Conservation (phyloP, 2,888 invertebrate species). For the Patella caerulea region DNA sequence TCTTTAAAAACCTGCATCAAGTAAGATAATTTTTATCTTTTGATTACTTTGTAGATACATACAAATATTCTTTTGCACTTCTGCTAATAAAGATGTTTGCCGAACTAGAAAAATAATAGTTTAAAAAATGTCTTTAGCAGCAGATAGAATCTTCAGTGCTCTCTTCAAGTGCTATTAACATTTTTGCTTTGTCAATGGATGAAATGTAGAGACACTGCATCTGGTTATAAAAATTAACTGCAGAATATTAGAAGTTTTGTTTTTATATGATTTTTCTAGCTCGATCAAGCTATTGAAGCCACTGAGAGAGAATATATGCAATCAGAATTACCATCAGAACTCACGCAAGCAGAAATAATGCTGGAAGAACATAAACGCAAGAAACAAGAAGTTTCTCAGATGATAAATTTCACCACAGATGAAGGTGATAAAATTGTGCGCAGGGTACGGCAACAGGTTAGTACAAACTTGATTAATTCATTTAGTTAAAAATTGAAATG, state of each 20-base stretch:
- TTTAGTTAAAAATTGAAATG: too few relatives aligned
- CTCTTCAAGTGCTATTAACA: too few relatives aligned
- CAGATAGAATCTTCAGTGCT: neutral
- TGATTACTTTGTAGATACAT: too few relatives aligned
- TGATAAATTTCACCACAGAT: slow-evolving; percentile 78
- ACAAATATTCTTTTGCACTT: too few relatives aligned
- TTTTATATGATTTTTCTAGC: slow-evolving; percentile 62
- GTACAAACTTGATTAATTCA: slow-evolving; percentile 17
- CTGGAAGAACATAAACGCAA: slow-evolving; percentile 78
- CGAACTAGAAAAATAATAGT: neutral
- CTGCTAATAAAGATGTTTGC: too few relatives aligned
- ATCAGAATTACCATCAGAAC: slow-evolving; percentile 72
- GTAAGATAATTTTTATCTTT: slow-evolving; percentile 63
- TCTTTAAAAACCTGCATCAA: slow-evolving; percentile 80
- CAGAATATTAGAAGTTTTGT: too few relatives aligned
- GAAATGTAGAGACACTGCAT: too few relatives aligned
- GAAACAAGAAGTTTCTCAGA: slow-evolving; percentile 78
- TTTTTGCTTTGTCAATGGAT: too few relatives aligned
- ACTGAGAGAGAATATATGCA: slow-evolving; percentile 74
- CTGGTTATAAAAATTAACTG: too few relatives aligned
- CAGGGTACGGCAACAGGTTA: slow-evolving; percentile 79
- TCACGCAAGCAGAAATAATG: slow-evolving; percentile 75
- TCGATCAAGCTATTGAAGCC: slow-evolving; percentile 77
- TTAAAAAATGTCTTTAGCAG: neutral
- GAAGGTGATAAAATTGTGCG: slow-evolving; percentile 81